phyloP scores from a whole-genome alignment of 2,797 vertebrate genomes.

The Pseudochirops corinnae region DNA sequence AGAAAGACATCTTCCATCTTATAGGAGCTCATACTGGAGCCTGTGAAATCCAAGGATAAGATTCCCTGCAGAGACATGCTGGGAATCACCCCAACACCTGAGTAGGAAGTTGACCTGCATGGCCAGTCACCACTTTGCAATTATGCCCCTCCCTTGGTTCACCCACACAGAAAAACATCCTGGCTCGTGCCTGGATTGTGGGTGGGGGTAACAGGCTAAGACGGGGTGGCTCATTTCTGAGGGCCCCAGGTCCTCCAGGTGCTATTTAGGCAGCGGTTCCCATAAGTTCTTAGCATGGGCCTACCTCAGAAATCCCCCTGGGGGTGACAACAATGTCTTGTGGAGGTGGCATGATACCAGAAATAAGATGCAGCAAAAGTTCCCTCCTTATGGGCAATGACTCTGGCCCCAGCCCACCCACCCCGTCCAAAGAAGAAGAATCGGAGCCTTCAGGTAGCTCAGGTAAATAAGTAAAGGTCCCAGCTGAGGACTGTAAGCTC shows the following conservation, averaged over 20 bases:
- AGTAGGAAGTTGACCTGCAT: conserved; percentile 26
- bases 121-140: conserved; percentile 18
- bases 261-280: conserved; percentile 58
- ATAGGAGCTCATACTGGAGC: background rate
- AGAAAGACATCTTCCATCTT: background rate
- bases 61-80: background rate
- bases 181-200: background rate
- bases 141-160: conserved; percentile 63
- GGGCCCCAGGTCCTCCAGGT: background rate
- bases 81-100: background rate
- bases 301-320: background rate
- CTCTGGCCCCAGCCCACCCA: fast-evolving
- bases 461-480: background rate
- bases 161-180: conserved; percentile 51
- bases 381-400: background rate
- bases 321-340: background rate
- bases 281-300: conserved; percentile 9
- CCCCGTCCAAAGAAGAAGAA: background rate
- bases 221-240: background rate
- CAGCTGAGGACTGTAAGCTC: background rate
- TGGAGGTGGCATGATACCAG: background rate
- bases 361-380: background rate
- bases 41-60: conserved; percentile 27
- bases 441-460: background rate
- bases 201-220: background rate